A percentile compares a stretch with the other conserved stretches of the same genome.
phyloP scores from a whole-genome alignment of 1,140 invertebrate species.

The Drosophila neocordata region DNA sequence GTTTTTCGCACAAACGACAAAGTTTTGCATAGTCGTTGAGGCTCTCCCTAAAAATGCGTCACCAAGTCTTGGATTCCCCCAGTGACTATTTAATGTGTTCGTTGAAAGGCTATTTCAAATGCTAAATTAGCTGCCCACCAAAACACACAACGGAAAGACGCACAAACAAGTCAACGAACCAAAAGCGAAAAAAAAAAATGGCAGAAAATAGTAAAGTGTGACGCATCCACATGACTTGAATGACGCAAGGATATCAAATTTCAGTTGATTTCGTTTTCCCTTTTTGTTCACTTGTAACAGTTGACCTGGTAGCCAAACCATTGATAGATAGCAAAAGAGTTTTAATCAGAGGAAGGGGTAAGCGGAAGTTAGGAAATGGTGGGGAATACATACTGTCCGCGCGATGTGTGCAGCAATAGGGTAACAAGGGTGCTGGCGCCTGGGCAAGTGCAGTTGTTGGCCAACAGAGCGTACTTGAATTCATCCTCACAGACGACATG shows the following conservation, averaged over 20 bases:
- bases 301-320: conserved; percentile 29
- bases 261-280: conserved; percentile 8
- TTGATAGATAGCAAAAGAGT: conserved; percentile 6
- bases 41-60: background rate
- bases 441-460: conserved; percentile 99
- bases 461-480: conserved; percentile 97
- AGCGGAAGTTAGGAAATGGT: too few relatives aligned
- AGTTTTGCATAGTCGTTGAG: background rate
- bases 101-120: conserved; percentile 4
- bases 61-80: background rate
- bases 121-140: conserved; percentile 41
- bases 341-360: background rate
- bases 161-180: background rate
- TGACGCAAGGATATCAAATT: conserved; percentile 33
- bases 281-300: conserved; percentile 48
- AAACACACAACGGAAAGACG: background rate
- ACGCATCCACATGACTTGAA: conserved; percentile 45
- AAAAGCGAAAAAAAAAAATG: background rate
- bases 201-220: conserved; percentile 19
- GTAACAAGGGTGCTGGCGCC: conserved; percentile 98
- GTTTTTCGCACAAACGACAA: background rate
- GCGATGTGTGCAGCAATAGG: conserved; percentile 95
- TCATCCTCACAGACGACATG: conserved; percentile 99
- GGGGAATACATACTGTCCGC: conserved; percentile 89
- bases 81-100: background rate